Base-by-base conservation (phyloP, 2,888 invertebrate genomes). In the Epiblema foenella region DNA sequence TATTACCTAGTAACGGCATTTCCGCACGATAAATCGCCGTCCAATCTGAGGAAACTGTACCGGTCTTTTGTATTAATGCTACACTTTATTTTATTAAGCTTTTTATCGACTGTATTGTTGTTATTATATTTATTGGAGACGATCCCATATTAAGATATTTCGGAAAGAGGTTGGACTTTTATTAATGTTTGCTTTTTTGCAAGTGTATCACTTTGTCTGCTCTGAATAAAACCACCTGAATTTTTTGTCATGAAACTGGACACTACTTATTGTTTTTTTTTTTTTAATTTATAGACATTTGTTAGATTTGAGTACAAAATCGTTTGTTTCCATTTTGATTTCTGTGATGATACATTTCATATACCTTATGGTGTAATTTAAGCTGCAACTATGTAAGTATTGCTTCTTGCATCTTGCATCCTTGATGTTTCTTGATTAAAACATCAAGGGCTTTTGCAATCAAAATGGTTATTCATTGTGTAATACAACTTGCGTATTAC, bases 21-120 rank as follows among this genome's bases (percentile, higher is more conserved):
- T 94, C 94, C 93, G 93, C 91, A 86, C 93, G 89, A 94, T 94
- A 94, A 93, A 93, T 93, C 89, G 89, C 87, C 88, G 88, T 85
- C 92, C 90, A 94, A 93, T 94, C 93, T 93, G 93, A 93, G 89
- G 90, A 90, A 89, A 84, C 85, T 79, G 83, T 73, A 70, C 74
- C 89, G 88, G 90, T 90, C 91, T 89, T 92, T 90, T 92, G 87
- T 91, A 89, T 91, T 92, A 93, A 89, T 91, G 88, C 86, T 87
- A 87, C 89, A 90, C 90, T 92, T 90, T 92, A 90, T 90, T 92
- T 92, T 93, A 92, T 93, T 92, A 82, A 78, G 78, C 82, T 86
- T 91, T 90, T 92, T 93, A 91, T 92, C 88, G 84, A 81, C 76
- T 82, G 82, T 84, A 86, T 90, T 89, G 87, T 87, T 87, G 85